Evolutionary conservation across 2,888 invertebrate species (phyloP), one percentile per base, ranked within the genome.

Genomic region (Choristoneura rosaceana): DNA sequence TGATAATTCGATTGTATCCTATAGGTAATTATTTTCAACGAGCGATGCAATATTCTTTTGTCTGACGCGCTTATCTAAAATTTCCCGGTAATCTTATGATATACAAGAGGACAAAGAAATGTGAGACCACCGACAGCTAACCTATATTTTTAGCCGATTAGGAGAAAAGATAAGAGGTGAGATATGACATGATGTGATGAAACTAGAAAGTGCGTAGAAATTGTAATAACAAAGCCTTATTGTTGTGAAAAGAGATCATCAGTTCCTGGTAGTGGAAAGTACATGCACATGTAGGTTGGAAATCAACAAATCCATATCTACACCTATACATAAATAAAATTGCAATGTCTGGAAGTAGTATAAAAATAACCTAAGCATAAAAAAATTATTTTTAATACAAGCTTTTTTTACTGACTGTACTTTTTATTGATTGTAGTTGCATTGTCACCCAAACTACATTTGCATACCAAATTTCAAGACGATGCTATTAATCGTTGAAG

Each of bases 111-210:
- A 55, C 55, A 55, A n/a, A 64, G 43, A 33, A 64, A 17, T 17
- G 52, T 33, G 7, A 17, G 14, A 12, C 15, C 64, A 64, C 45
- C 14, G 55, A 55, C 55, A 25, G 12, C 25, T 55, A 55, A 55
- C 55, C 55, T 25, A 55, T 55, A 55, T 55, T 55, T 55, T 38
- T 61, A 38, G n/a, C 38, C 15, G 61, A 61, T 43, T 61, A 38
- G 15, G 43, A 38, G 38, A 17, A 25, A 25, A 55, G 55, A 52
- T 52, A 52, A 52, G 17, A 52, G 9, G 52, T 38, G 38, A 25
- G 7, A 4, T 25, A 10, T 25, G 55, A 55, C 55, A 25, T 55
- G 52, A 52, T n/a, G 8, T 5, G 9, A 52, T 9, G 14, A 52
- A 17, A 17, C 15, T 2, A 9, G 52, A 17, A 15, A 17, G 1